Base-by-base conservation (phyloP, 2,888 invertebrate species). In the Phalangium opilio region DNA sequence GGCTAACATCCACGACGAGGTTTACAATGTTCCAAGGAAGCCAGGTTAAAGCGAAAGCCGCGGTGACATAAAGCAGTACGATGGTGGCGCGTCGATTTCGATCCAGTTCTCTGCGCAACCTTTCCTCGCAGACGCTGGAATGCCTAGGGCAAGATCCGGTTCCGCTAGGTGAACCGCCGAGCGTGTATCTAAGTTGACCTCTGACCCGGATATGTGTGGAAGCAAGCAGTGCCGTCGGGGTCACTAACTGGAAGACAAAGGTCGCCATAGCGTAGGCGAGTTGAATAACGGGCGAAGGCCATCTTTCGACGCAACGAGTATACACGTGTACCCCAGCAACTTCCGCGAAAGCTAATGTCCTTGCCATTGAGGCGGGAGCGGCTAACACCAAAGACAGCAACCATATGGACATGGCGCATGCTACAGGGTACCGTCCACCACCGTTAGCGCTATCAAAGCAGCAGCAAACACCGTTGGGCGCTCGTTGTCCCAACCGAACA, bases 11-110 rank as follows among this genome's bases (percentile, higher is more conserved):
- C 52, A 65, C 60, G 55, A 67, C 51, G 51, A 68, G 61, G 57
- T 73, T 72, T 60, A 73, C 69, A 27, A 73, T 64, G 54, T 74
- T 73, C 53, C 74, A 61, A 1, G 75, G 75, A 44, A 75, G 63
- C 74, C 75, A 75, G 51, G 71, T 70, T 39, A 71, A 58, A 3
- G 71, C 72, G 60, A 73, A 75, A n/a, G 72, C 70, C 14, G 70
- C 62, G 1, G 71, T 73, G 35, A 75, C 71, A 55, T 67, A 65
- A 1, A 70, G 62, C 18, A 75, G 63, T 14, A 75, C 63, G 12
- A 71, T 60, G 48, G 65, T 62, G 36, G 67, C 69, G 34, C 62
- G 48, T 11, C 60, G 55, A 55, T 64, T 63, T 57, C 64, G 48
- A 11, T 50, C 35, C n/a, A 53, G 41, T 18, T 53, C 53, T 20